phyloP scores from a whole-genome alignment of 2,113 vertebrate genomes.

The Nerophis ophidion region DNA sequence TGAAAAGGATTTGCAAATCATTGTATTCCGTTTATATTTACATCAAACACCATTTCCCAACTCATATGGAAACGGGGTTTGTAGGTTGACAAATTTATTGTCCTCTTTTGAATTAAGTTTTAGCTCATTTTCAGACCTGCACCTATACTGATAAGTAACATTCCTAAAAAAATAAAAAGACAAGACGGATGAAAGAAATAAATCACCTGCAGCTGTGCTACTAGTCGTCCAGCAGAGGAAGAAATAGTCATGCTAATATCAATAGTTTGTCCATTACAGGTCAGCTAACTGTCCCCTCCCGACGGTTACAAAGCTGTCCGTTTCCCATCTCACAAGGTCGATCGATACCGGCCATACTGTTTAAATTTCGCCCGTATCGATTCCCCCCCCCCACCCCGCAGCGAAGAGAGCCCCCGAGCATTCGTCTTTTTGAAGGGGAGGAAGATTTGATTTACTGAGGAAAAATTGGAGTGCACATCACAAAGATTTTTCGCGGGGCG shows the following conservation, averaged over 20 bases:
- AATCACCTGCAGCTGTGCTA: conserved; percentile 49
- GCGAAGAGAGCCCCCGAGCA: conserved; percentile 90
- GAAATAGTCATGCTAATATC: conserved; percentile 99
- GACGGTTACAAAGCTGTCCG: conserved; percentile 99
- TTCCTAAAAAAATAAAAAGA: too few species aligned
- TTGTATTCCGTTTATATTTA: too few species aligned
- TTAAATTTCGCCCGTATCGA: conserved; percentile 99
- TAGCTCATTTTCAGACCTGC: too few species aligned
- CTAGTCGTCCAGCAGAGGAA: conserved; percentile 91
- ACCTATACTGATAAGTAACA: too few species aligned
- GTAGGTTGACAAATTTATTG: too few species aligned
- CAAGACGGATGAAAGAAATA: too few species aligned
- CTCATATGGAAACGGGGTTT: too few species aligned
- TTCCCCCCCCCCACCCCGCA: conserved; percentile 94
- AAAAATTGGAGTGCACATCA: conserved; percentile 99
- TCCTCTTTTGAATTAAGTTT: too few species aligned
- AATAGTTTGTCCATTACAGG: conserved; percentile 99
- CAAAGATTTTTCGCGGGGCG: conserved; percentile 96
- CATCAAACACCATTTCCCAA: too few species aligned
- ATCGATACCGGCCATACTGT: conserved; percentile 98
- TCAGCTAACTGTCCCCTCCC: conserved; percentile 98
- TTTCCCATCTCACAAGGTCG: conserved; percentile 97
- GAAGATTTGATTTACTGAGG: conserved; percentile 99
- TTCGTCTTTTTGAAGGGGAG: conserved; percentile 99
- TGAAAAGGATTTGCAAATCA: too few species aligned